Evolutionary conservation across 2,113 vertebrate species (phyloP).

Genomic region (Piprites chloris): DNA sequence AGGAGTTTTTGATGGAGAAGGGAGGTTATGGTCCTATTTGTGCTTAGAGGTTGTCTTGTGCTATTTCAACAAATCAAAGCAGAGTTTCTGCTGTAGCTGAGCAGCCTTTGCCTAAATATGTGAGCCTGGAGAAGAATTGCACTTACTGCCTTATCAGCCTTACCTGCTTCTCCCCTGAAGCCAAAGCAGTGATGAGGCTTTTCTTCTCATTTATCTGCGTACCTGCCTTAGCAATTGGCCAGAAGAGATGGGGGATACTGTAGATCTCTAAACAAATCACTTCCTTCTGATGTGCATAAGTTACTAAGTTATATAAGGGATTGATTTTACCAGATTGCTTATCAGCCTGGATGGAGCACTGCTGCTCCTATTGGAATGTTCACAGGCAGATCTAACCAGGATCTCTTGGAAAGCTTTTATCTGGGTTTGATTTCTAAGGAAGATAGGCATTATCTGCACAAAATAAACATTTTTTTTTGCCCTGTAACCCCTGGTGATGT

Average conservation of each 20-base stretch:
- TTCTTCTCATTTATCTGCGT: slow-evolving; percentile 48
- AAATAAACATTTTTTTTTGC: neutral
- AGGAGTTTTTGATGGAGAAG: neutral
- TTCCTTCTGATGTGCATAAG: neutral
- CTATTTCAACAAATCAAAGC: neutral
- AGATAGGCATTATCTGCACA: neutral
- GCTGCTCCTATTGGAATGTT: neutral
- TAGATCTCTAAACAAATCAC: slow-evolving; percentile 21
- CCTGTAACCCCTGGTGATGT: neutral
- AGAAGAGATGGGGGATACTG: neutral
- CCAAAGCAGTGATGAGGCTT: neutral
- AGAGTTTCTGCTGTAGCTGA: neutral
- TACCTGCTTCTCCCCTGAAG: slow-evolving; percentile 21
- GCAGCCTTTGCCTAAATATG: neutral
- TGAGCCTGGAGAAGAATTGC: slow-evolving; percentile 27
- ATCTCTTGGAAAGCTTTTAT: neutral
- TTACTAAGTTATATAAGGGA: neutral
- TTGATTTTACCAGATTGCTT: neutral
- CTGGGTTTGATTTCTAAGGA: neutral
- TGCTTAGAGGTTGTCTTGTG: neutral
- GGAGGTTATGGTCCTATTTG: neutral
- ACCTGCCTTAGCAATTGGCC: neutral
- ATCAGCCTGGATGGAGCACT: neutral
- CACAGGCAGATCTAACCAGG: neutral
- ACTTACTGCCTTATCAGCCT: slow-evolving; percentile 47